Evolutionary conservation across 1,140 invertebrate species (phyloP).

Genomic region (Scylla paramamosain): DNA sequence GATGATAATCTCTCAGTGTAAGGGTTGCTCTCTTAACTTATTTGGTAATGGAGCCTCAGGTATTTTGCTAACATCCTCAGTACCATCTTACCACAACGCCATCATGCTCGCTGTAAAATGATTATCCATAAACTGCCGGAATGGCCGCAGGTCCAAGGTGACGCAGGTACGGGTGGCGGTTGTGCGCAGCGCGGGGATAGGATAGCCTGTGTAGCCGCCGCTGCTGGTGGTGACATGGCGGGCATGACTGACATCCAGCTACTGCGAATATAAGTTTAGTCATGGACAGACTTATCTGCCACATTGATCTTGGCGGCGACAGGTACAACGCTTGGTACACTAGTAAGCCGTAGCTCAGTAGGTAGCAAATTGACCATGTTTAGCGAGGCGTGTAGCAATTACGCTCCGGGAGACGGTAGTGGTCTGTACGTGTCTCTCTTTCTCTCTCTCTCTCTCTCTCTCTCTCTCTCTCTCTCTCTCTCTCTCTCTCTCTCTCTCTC

Average conservation of each 20-base stretch:
- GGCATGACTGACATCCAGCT: background rate
- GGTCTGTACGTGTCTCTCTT: background rate
- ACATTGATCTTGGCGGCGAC: background rate
- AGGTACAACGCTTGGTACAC: background rate
- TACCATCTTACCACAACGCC: no score
- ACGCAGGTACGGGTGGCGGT: background rate
- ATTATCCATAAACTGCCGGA: no score
- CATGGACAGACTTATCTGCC: background rate
- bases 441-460: background rate
- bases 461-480: no score
- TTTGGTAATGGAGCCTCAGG: background rate
- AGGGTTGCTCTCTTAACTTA: background rate
- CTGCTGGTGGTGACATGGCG: background rate
- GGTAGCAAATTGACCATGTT: background rate
- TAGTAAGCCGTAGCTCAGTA: background rate
- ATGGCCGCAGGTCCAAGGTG: background rate
- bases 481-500: background rate
- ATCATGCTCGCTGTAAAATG: no score
- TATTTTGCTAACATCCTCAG: background rate
- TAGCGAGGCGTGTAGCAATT: background rate
- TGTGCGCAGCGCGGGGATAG: background rate
- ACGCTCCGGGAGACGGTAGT: background rate
- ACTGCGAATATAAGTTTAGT: background rate
- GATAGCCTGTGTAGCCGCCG: background rate
- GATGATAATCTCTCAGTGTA: background rate